Conservation (phyloP, 2,888 invertebrate genomes). For the Schrankia costaestrigalis region DNA sequence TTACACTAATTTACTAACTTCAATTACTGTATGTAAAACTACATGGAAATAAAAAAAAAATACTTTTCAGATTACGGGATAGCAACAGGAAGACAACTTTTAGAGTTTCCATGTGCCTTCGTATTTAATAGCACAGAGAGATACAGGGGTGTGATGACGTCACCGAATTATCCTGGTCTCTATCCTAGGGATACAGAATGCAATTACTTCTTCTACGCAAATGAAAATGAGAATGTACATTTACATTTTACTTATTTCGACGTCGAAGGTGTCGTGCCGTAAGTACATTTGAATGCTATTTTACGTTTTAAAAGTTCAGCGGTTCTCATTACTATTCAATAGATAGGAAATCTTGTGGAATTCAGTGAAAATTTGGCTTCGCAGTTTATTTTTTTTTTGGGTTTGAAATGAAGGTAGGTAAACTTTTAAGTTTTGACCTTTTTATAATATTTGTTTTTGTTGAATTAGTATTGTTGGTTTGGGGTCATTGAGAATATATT, state of each 20-base stretch:
- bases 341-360: no score
- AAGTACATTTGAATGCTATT: conserved; percentile 68
- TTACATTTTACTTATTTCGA: conserved; percentile 95
- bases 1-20: no score
- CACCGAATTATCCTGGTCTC: conserved; percentile 94
- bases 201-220: conserved; percentile 94
- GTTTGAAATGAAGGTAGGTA: no score
- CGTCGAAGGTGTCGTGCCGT: conserved; percentile 97
- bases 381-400: no score
- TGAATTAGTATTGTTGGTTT: no score
- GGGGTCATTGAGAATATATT: no score
- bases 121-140: conserved; percentile 91
- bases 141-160: conserved; percentile 88
- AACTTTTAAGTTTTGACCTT: no score
- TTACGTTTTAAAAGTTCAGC: conserved; percentile 8
- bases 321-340: conserved; percentile 6
- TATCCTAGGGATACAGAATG: conserved; percentile 95
- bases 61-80: conserved; percentile 90
- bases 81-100: conserved; percentile 87
- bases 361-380: no score
- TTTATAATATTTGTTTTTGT: no score
- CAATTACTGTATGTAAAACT: no score
- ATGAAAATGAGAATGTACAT: conserved; percentile 86
- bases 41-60: not conserved
- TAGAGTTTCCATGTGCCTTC: conserved; percentile 91